These are phyloP conservation scores for Melinopterus prodromus DNA, from an alignment of 2,888 invertebrate genomes.

Conservation along the genomic window DNA sequence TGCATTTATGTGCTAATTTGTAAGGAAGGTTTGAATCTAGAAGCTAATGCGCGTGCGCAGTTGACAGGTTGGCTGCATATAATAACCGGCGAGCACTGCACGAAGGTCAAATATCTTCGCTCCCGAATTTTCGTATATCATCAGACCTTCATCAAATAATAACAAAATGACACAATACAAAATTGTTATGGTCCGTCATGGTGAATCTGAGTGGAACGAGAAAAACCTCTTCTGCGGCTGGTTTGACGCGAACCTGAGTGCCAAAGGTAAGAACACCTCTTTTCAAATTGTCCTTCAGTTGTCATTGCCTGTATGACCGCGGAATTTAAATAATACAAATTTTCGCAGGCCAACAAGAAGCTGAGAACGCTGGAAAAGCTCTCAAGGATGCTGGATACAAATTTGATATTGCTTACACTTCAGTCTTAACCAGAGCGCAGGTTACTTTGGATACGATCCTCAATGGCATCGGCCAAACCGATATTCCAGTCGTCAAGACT, in stretches of 20 bases:
- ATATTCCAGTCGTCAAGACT: conserved; percentile 65
- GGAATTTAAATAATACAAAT: conserved; percentile 27
- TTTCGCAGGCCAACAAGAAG: conserved; percentile 67
- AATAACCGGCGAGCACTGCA: background rate
- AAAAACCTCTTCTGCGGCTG: conserved; percentile 71
- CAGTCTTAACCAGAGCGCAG: conserved; percentile 70
- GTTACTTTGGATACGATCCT: conserved; percentile 66
- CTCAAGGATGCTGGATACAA: conserved; percentile 66
- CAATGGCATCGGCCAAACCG: conserved; percentile 66
- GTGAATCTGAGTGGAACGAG: conserved; percentile 72
- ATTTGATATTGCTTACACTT: conserved; percentile 71
- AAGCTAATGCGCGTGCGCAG: background rate
- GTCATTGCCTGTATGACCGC: conserved; percentile 14
- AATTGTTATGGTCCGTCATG: conserved; percentile 71
- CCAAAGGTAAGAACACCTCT: conserved; percentile 61
- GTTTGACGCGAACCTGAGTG: conserved; percentile 69
- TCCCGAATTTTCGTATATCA: too few relatives aligned
- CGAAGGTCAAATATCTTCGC: background rate
- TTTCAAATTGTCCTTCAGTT: conserved; percentile 10
- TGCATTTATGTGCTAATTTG: background rate
- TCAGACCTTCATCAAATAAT: background rate
- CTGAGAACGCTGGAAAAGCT: conserved; percentile 68
- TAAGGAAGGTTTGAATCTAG: background rate
- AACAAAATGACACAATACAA: conserved; percentile 60
- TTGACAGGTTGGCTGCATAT: conserved; percentile 14